These are phyloP conservation scores for Hylomyscus alleni DNA, from an alignment of 2,797 vertebrate genomes.

Conservation along the genomic window DNA sequence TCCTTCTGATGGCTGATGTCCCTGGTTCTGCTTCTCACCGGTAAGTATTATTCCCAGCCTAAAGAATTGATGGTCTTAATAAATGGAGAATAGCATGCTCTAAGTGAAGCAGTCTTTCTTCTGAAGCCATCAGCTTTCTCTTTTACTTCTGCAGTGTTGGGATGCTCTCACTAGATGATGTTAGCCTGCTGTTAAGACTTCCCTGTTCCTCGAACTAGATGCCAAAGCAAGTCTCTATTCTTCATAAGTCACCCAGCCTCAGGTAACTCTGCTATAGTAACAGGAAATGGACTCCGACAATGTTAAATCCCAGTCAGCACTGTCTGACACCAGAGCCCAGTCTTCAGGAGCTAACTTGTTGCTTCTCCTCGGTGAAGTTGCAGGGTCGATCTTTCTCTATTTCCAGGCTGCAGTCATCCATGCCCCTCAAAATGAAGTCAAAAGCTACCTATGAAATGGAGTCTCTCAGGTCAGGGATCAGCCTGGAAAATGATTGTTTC, in stretches of 20 bases:
- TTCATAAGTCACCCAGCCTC: background rate
- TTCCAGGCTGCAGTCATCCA: background rate
- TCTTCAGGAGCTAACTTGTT: background rate
- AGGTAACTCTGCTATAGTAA: background rate
- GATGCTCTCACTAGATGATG: background rate
- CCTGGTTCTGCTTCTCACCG: background rate
- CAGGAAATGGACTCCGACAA: background rate
- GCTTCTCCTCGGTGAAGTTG: background rate
- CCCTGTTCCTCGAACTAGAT: background rate
- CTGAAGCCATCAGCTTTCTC: background rate
- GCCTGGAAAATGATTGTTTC: background rate
- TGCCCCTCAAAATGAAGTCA: background rate
- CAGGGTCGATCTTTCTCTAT: background rate
- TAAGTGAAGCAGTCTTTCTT: background rate
- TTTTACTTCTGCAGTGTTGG: background rate
- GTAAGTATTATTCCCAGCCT: background rate
- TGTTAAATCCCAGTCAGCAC: background rate
- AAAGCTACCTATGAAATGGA: background rate
- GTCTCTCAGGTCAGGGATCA: background rate
- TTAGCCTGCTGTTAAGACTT: background rate
- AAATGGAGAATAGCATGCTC: background rate
- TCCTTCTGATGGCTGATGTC: background rate
- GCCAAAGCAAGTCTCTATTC: background rate
- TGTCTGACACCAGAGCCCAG: background rate
- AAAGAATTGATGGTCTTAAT: background rate